Evolutionary conservation across 2,888 invertebrate species (phyloP).

Genomic region (Callosobruchus maculatus): DNA sequence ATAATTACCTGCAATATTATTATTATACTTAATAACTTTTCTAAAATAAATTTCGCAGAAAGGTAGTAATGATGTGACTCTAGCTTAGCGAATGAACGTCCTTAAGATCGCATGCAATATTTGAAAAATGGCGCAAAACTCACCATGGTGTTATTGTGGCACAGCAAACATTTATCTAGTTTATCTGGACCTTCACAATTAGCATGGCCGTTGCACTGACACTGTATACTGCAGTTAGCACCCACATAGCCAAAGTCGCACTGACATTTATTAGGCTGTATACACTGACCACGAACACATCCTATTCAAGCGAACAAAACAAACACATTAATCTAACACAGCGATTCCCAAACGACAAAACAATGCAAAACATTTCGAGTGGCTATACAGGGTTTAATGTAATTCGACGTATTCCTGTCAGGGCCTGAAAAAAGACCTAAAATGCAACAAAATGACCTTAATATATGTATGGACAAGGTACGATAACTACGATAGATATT

Average conservation of each 20-base stretch:
- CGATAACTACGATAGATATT: no score
- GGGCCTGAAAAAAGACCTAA: no score
- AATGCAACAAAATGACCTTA: no score
- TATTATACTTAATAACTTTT: no score
- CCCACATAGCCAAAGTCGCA: constrained; percentile 96
- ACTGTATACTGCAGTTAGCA: constrained; percentile 88
- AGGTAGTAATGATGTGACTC: no score
- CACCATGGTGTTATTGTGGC: constrained; percentile 89
- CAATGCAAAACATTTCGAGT: no score
- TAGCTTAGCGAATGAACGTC: no score
- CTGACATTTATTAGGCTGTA: constrained; percentile 77
- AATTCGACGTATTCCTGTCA: no score
- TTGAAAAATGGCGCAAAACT: constrained; percentile 23
- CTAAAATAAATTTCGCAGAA: no score
- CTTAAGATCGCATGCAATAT: background rate
- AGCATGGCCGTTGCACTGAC: constrained; percentile 92
- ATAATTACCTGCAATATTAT: no score
- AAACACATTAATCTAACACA: background rate
- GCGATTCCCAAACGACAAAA: background rate
- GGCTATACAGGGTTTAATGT: no score
- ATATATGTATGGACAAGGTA: no score
- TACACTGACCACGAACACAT: constrained; percentile 80
- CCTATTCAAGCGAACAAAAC: constrained; percentile 43
- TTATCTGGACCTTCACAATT: constrained; percentile 86
- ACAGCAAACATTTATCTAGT: constrained; percentile 75